Evolutionary conservation across 2,113 vertebrate genomes (phyloP).

Genomic region (Psephotus haematonotus): DNA sequence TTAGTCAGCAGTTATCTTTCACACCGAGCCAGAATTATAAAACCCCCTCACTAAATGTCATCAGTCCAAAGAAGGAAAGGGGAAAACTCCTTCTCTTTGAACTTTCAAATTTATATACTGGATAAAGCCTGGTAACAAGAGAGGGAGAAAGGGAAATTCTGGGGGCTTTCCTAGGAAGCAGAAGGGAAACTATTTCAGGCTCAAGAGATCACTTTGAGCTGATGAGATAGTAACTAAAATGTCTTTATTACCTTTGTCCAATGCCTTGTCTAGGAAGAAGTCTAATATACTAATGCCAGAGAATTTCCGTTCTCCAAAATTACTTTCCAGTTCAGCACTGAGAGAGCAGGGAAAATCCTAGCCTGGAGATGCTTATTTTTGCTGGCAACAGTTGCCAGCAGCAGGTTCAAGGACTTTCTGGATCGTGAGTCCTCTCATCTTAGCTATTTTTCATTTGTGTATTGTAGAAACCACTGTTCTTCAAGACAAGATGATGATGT

Average conservation of each 20-base stretch:
- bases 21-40: background rate
- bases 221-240: background rate
- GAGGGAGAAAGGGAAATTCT: constrained; percentile 26
- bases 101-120: background rate
- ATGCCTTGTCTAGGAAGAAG: constrained; percentile 11
- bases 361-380: background rate
- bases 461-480: background rate
- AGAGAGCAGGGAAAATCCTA: background rate
- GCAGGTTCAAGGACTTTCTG: background rate
- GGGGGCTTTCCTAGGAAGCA: constrained; percentile 65
- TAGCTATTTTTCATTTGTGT: background rate
- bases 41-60: constrained; percentile 13
- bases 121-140: background rate
- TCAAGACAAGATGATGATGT: background rate
- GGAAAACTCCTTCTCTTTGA: background rate
- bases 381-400: background rate
- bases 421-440: background rate
- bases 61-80: background rate
- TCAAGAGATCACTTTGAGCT: background rate
- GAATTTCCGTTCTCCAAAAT: constrained; percentile 20
- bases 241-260: background rate
- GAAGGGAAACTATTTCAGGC: constrained; percentile 37
- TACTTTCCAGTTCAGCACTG: background rate
- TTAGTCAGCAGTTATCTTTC: background rate
- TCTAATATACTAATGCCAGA: background rate